Base-by-base conservation (phyloP, 2,888 invertebrate species). In the Lysandra bellargus region DNA sequence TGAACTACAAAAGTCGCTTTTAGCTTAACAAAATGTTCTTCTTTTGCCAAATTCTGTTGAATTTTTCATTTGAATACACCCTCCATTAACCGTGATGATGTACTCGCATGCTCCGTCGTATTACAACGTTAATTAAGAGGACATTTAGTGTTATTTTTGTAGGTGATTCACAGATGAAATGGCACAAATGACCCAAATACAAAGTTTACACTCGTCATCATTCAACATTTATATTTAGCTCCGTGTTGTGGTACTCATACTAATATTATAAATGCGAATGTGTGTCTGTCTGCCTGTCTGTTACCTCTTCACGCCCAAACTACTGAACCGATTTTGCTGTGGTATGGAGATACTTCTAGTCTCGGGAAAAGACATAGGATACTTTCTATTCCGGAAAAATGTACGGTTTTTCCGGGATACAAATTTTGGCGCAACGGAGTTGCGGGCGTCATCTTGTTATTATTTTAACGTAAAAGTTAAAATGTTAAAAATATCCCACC, bases 11-110 rank as follows among this genome's bases (percentile, higher is more conserved):
- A 69, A 69, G 69, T 17, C 37, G 64, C 61, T 64, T 64, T 33
- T 64, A 37, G 69, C 5, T 37, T 0, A 37, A 69, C 3, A 69
- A 37, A 69, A 1, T 5, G 69, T 33, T 37, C 17, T 17, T 33
- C 33, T 33, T 69, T 69, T 69, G 33, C 33, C 17, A 69, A 37
- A 69, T 69, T 69, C 33, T 17, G 69, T 69, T 69, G 33, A 69
- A 69, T 69, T 69, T 69, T 69, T 69, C 69, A 69, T 69, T 69
- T 69, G 69, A 37, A 69, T 69, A 69, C 33, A 69, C 69, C 69
- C 33, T 69, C 69, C 17, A 69, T 69, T 69, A 69, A 1, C 69
- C 14, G 69, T 69, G 69, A 69, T 37, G 69, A 69, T 69, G 5
- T 69, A 69, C 37, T 69, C 17, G 69, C 69, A 33, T 69, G 69